phyloP scores from a whole-genome alignment of 2,797 vertebrate genomes.

The Phoxinus dragarum region DNA sequence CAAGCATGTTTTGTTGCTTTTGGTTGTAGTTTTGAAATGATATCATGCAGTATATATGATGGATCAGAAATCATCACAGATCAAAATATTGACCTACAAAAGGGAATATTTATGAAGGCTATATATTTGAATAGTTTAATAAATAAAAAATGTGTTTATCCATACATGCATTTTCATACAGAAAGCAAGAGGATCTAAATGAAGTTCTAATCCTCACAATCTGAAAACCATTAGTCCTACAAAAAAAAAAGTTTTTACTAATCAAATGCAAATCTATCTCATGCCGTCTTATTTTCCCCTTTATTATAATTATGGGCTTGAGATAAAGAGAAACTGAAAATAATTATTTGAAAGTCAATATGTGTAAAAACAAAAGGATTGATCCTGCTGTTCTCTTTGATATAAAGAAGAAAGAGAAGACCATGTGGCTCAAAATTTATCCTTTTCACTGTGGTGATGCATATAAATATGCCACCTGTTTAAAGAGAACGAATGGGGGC shows the following conservation, averaged over 20 bases:
- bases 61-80: background rate
- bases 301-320: slow-evolving; percentile 35
- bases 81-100: background rate
- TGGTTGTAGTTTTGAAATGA: background rate
- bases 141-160: background rate
- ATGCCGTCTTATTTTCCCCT: slow-evolving; percentile 17
- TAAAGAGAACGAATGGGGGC: slow-evolving; percentile 57
- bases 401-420: slow-evolving; percentile 55
- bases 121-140: background rate
- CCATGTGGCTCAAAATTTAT: slow-evolving; percentile 60
- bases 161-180: background rate
- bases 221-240: slow-evolving; percentile 2
- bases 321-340: slow-evolving; percentile 35
- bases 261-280: slow-evolving; percentile 24
- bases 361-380: slow-evolving; percentile 46
- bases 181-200: background rate
- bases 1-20: slow-evolving; percentile 26
- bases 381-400: slow-evolving; percentile 73
- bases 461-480: slow-evolving; percentile 74
- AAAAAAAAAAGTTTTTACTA: slow-evolving; percentile 4
- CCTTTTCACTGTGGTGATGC: slow-evolving; percentile 55
- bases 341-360: slow-evolving; percentile 43
- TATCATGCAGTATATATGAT: background rate
- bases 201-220: background rate
- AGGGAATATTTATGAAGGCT: background rate